phyloP scores from a whole-genome alignment of 2,113 vertebrate species.

The Ranitomeya variabilis region DNA sequence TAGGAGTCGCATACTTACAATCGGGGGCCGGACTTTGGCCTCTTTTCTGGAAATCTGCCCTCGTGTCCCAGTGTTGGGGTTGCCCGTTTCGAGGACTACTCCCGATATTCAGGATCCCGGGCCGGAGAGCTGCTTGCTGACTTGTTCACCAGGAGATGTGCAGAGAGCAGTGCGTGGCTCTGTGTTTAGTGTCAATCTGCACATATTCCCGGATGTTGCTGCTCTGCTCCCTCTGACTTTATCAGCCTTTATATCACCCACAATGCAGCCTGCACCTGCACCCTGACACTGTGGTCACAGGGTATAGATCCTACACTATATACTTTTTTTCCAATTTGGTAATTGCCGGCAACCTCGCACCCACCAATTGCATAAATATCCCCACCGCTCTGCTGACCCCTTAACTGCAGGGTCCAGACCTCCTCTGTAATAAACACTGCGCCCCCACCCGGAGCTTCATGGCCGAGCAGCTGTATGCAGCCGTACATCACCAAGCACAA shows the following conservation, averaged over 20 bases:
- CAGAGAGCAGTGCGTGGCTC: neutral
- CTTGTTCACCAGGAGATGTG: neutral
- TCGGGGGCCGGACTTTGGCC: neutral
- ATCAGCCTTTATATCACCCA: constrained; percentile 15
- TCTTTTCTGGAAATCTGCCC: neutral
- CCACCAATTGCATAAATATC: no score
- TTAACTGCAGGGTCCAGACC: no score
- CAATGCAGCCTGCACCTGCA: constrained; percentile 5
- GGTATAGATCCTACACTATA: neutral
- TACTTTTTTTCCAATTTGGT: no score
- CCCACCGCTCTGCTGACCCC: no score
- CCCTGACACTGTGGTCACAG: neutral
- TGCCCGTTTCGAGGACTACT: neutral
- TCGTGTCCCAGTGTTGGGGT: neutral
- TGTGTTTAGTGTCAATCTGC: neutral
- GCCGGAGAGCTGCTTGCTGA: neutral
- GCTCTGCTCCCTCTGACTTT: neutral
- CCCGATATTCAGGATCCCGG: neutral
- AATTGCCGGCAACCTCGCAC: no score
- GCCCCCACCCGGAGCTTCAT: no score
- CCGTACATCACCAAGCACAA: no score
- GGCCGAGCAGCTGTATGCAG: no score
- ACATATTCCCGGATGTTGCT: neutral
- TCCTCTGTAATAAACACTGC: no score
- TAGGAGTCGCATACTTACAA: neutral